Base-by-base conservation (phyloP, 2,113 vertebrate species). In the Syrrhaptes paradoxus region DNA sequence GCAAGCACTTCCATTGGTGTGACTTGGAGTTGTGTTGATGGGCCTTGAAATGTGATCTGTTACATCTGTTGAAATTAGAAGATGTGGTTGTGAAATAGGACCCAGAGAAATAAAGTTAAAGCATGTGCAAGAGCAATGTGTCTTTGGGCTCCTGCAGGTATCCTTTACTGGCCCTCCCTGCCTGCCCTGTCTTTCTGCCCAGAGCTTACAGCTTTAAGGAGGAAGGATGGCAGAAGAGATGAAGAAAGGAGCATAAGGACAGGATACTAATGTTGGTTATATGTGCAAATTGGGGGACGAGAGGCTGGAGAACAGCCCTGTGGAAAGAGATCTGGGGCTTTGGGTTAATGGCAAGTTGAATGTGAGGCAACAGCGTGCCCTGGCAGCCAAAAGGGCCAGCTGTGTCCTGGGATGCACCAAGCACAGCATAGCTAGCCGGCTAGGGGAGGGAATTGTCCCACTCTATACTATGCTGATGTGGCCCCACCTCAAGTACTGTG, bases 91-190 rank as follows among this genome's bases (percentile, higher is more conserved):
- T 86, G 72, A 59, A 52, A n/a, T 11, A 51, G 11, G 45, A 59
- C 28, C 25, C 36, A 14, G 46, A 45, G n/a, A 41, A 65, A 43
- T 7, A 46, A 76, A 61, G 21, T 10, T 48, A 28, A 46, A 67
- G 20, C 0, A 0, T 15, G 18, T 49, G 11, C 38, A 36, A 62
- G 48, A 55, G 36, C 4, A 1, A 1, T 34, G 54, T 75, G 29
- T 38, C 32, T 65, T 51, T 26, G 58, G 43, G 54, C 20, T 68
- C 54, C 38, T 18, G 10, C 6, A 61, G 18, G 13, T 10, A 18
- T 66, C 41, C 18, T n/a, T n/a, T 85, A 65, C 54, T 55, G 13
- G 54, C 29, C 24, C 17, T 18, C 18, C 18, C 38, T 55, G 18
- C 18, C 49, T 41, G 51, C n/a, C 9, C 31, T 28, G 10, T 22